Conservation (phyloP, 2,113 vertebrate species). For the Chaetura pelagica region DNA sequence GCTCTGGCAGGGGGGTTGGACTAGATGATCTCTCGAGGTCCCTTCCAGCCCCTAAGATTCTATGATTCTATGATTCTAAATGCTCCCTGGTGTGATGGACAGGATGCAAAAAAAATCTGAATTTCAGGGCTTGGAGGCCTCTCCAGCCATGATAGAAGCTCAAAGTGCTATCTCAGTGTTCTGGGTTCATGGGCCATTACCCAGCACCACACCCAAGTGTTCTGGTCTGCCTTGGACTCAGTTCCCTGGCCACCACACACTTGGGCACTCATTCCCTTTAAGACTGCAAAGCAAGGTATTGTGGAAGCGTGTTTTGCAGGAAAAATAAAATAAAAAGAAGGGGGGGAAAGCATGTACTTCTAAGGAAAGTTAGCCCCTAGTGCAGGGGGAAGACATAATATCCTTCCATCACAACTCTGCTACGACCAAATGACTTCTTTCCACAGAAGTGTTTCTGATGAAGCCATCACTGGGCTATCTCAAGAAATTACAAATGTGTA, state of each 20-base stretch:
- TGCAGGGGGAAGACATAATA: neutral
- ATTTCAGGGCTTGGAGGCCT: neutral
- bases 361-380: neutral
- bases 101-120: neutral
- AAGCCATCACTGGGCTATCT: slow-evolving; percentile 24
- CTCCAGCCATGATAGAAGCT: neutral
- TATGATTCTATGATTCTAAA: too few species aligned
- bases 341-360: accelerated
- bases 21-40: too few species aligned
- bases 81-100: neutral
- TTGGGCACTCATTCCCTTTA: neutral
- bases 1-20: too few species aligned
- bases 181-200: neutral
- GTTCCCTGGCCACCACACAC: neutral
- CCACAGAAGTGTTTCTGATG: slow-evolving; percentile 35
- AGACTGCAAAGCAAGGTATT: neutral
- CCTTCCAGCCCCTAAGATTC: too few species aligned
- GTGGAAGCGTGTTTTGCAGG: neutral
- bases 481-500: slow-evolving; percentile 44
- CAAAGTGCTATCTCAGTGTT: neutral
- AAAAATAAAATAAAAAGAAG: neutral
- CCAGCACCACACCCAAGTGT: neutral
- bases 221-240: neutral
- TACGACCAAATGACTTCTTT: slow-evolving; percentile 1
- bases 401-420: neutral